Percentiles rank a stretch among this genome's conserved stretches.
Evolutionary conservation across 2,888 invertebrate species (phyloP).

Genomic region (Drosophila meridiana): DNA sequence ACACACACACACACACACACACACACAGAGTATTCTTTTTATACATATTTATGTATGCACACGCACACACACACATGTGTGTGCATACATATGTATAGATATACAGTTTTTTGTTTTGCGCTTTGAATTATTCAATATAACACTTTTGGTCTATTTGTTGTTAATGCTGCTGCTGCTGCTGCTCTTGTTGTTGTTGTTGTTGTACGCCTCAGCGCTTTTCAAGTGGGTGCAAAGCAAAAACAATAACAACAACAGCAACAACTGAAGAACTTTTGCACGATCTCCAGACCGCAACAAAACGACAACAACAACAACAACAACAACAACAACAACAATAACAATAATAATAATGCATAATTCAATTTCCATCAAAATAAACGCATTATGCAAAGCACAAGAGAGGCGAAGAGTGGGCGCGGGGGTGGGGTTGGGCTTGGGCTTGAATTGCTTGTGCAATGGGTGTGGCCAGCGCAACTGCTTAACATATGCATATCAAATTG

Average conservation of each 20-base stretch:
- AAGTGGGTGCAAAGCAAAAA: slow-evolving; percentile 69
- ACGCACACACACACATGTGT: slow-evolving; percentile 21
- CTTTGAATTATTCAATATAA: slow-evolving; percentile 78
- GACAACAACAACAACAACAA: slow-evolving; percentile 43
- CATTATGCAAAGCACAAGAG: slow-evolving; percentile 35
- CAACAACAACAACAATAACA: slow-evolving; percentile 32
- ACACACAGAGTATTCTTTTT: neutral
- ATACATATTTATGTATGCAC: slow-evolving; percentile 45
- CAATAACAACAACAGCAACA: slow-evolving; percentile 28
- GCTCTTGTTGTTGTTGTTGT: slow-evolving; percentile 30
- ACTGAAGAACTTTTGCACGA: slow-evolving; percentile 62
- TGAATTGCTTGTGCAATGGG: slow-evolving; percentile 43
- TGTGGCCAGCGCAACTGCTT: slow-evolving; percentile 32
- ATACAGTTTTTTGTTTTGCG: slow-evolving; percentile 48
- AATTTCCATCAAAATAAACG: slow-evolving; percentile 69
- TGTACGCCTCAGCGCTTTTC: slow-evolving; percentile 71
- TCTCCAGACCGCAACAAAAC: slow-evolving; percentile 62
- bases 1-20: slow-evolving; percentile 33
- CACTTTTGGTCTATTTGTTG: slow-evolving; percentile 70
- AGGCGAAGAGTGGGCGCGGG: neutral
- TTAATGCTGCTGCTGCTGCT: slow-evolving; percentile 16
- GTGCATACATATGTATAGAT: slow-evolving; percentile 13
- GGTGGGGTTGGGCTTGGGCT: slow-evolving; percentile 6
- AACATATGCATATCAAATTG: slow-evolving; percentile 9
- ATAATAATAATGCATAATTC: slow-evolving; percentile 62